These are phyloP conservation scores for Sula dactylatra DNA, from an alignment of 2,113 vertebrate genomes.

Conservation along the genomic window DNA sequence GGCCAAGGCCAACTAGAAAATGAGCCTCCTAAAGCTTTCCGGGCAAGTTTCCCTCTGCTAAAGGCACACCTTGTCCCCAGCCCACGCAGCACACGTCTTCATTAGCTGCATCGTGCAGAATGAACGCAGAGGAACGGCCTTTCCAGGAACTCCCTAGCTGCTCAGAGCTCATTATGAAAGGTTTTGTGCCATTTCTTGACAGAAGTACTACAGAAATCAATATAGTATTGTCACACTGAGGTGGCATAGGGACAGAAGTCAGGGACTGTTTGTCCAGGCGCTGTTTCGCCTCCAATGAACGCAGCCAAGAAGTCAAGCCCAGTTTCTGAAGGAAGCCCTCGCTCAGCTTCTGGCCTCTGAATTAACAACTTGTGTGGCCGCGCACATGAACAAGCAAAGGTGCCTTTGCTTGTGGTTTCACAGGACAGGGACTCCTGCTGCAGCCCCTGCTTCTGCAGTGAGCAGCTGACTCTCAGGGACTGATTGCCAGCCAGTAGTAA, in stretches of 20 bases:
- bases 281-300: neutral
- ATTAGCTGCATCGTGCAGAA: neutral
- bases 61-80: neutral
- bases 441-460: neutral
- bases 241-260: neutral
- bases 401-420: accelerated
- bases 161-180: neutral
- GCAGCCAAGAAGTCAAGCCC: neutral
- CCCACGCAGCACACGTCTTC: neutral
- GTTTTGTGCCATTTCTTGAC: neutral
- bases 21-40: neutral
- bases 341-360: neutral
- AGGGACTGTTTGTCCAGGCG: neutral
- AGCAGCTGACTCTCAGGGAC: neutral
- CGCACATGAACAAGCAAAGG: neutral
- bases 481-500: neutral
- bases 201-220: neutral
- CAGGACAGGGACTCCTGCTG: neutral
- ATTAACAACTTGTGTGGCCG: accelerated
- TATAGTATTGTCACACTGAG: neutral
- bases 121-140: neutral
- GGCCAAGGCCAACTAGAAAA: neutral
- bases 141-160: neutral
- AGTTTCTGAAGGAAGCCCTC: neutral
- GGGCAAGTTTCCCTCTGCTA: neutral